Evolutionary conservation across 2,113 vertebrate species (phyloP), one percentile per base, ranked within the genome.

Genomic region (Urocynchramus pylzowi): DNA sequence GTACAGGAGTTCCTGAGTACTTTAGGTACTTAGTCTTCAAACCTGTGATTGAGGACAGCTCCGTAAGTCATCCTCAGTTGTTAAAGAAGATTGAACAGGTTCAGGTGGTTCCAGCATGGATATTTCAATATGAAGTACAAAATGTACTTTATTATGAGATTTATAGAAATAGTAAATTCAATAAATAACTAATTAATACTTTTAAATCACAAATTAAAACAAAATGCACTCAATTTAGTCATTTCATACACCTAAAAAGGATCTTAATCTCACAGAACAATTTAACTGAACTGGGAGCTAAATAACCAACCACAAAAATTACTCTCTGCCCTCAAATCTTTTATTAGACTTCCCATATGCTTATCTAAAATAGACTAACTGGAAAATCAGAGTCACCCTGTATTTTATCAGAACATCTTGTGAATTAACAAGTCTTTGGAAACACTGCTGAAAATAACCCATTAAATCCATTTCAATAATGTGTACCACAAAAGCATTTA

Each of bases 341-440:
- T 59, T 73, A 82, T 71, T 92, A 87, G 35, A 64, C 4, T 82
- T 88, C 47, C 20, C 61, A 85, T 50, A 75, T 71, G 21, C 27
- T 85, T 71, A 79, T 52, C 44, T 90, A 68, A 95, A 92, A 76
- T 33, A 75, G 56, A 85, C 71, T 49, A 87, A 75, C 11, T 39
- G 10, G 47, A 89, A 90, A 44, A 45, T 60, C 67, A 82, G 57
- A 65, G 31, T 47, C 35, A 85, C 19, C 2, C 16, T 39, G 13
- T 75, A 79, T 45, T 88, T 88, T 93, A 87, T 73, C 30, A 84
- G 60, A 69, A 69, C 12, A 52, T n/a, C 23, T 11, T 56, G 12
- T 47, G n/a, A 90, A 71, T 71, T 78, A 82, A 85, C 4, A 90
- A 82, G 20, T 33, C 23, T 70, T 87, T 75, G 12, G 39, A 76